Evolutionary conservation across 2,113 vertebrate species (phyloP).

Genomic region (Lipotes vexillifer): DNA sequence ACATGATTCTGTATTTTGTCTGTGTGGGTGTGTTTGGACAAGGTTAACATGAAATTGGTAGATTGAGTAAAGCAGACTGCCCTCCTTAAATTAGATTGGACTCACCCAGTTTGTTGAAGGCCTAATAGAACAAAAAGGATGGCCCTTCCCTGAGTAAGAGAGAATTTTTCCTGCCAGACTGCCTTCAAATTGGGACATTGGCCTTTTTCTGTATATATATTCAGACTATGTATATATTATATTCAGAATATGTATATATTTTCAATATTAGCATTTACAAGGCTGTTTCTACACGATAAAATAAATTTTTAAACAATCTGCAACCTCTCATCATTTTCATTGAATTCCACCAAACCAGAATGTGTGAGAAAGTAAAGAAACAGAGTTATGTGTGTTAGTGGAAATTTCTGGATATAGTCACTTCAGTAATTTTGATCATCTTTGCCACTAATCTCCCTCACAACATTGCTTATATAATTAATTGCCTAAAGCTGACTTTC

Average conservation of each 20-base stretch:
- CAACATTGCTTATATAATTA: background rate
- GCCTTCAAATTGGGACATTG: background rate
- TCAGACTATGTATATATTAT: background rate
- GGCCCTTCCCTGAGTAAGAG: background rate
- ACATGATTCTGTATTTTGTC: background rate
- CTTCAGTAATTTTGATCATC: background rate
- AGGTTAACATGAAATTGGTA: background rate
- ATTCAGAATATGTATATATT: background rate
- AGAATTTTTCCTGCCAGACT: background rate
- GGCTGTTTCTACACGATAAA: background rate
- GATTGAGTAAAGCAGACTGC: background rate
- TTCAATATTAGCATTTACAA: background rate
- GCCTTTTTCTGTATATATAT: background rate
- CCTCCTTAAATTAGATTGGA: background rate
- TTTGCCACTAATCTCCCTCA: background rate
- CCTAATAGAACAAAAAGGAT: background rate
- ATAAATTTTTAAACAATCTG: background rate
- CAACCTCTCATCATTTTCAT: background rate
- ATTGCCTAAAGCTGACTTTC: background rate
- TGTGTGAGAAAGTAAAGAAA: background rate
- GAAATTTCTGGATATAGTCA: background rate
- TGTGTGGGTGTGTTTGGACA: background rate
- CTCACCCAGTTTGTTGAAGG: background rate
- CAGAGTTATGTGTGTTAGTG: background rate
- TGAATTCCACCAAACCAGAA: background rate